Percentiles rank a stretch among this genome's conserved stretches.
phyloP scores from a whole-genome alignment of 2,888 invertebrate species.

The Antheraea assamensis region DNA sequence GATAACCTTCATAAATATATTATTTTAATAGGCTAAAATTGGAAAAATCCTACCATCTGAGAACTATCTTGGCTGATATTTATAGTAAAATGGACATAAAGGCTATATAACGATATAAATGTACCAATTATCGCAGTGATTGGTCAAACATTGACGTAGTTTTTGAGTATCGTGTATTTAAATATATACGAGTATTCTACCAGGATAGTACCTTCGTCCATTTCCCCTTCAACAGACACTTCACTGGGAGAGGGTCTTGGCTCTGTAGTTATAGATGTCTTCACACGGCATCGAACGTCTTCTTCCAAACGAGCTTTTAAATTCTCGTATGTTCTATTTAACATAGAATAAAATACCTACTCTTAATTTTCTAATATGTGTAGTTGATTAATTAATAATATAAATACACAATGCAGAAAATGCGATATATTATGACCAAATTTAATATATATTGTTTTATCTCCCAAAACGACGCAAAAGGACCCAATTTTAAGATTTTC shows the following conservation, averaged over 20 bases:
- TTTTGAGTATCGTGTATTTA: not conserved
- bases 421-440: not conserved
- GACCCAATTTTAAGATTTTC: not conserved
- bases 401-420: not conserved
- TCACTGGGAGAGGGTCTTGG: constrained; percentile 38
- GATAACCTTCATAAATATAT: too few species aligned
- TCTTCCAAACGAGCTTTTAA: constrained; percentile 47
- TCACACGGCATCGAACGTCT: constrained; percentile 51
- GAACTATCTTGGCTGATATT: too few species aligned
- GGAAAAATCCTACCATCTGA: too few species aligned
- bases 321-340: constrained; percentile 55
- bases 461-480: not conserved
- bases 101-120: too few species aligned
- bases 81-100: too few species aligned
- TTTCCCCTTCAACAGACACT: constrained; percentile 44
- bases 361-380: too few species aligned
- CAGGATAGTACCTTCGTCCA: constrained; percentile 50
- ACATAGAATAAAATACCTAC: not conserved
- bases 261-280: constrained; percentile 56
- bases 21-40: too few species aligned
- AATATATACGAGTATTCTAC: too few species aligned
- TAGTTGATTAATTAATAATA: too few species aligned
- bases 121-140: too few species aligned
- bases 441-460: not conserved
- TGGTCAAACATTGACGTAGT: too few species aligned